Conservation (phyloP, 2,797 vertebrate genomes). For the Rhodeus uyekii region DNA sequence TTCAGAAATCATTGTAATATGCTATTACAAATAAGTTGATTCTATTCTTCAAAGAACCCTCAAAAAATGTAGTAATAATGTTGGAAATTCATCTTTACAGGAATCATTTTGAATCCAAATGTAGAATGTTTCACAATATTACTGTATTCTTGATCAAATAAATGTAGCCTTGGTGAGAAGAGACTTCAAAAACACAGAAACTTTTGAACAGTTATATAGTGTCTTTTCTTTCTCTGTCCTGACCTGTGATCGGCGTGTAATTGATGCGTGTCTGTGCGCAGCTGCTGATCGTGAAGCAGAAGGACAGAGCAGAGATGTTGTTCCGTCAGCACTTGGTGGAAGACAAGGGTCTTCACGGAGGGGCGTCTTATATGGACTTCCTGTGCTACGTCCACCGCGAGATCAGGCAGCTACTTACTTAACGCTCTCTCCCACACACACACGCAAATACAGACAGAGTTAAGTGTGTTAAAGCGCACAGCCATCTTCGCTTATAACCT, state of each 20-base stretch:
- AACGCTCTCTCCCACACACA: conserved; percentile 58
- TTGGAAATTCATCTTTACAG: background rate
- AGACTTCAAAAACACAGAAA: background rate
- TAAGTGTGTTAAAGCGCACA: conserved; percentile 4
- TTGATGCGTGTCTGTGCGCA: conserved; percentile 58
- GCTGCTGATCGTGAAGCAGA: conserved; percentile 89
- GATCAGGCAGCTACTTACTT: conserved; percentile 93
- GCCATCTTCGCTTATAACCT: conserved; percentile 21
- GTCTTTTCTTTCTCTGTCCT: background rate
- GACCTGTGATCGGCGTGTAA: background rate
- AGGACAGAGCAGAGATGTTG: conserved; percentile 85
- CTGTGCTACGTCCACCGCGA: conserved; percentile 91
- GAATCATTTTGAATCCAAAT: background rate
- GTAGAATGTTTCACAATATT: background rate
- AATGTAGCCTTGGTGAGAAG: background rate
- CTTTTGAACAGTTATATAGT: background rate
- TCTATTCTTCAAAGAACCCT: background rate
- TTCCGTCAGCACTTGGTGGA: conserved; percentile 94
- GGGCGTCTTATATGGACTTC: conserved; percentile 93
- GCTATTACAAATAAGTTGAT: no score
- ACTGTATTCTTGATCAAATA: background rate
- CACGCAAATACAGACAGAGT: background rate
- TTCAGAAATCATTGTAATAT: background rate
- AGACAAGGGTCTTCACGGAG: conserved; percentile 90
- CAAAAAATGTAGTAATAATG: background rate